Evolutionary conservation across 2,797 vertebrate species (phyloP).

Genomic region (Eulemur albifrons): DNA sequence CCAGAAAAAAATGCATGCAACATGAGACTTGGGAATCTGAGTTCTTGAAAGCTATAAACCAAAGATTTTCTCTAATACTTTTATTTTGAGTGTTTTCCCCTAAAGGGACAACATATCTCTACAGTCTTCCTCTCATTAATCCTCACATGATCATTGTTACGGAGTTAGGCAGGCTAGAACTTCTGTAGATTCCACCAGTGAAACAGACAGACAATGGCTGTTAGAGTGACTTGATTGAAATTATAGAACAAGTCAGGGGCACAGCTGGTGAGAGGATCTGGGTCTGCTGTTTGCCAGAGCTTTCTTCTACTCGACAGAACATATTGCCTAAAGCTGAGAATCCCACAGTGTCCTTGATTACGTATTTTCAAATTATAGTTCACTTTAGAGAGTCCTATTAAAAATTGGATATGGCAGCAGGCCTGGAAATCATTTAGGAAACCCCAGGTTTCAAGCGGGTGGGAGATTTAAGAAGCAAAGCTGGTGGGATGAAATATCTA

Average conservation of each 20-base stretch:
- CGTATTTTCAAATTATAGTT: constrained; percentile 73
- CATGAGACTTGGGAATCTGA: constrained; percentile 44
- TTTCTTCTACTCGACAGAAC: constrained; percentile 65
- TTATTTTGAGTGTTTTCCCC: constrained; percentile 58
- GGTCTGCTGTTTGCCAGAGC: constrained; percentile 49
- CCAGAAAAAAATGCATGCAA: constrained; percentile 14
- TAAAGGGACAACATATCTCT: not conserved
- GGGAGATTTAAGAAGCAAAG: constrained; percentile 52
- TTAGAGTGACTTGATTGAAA: constrained; percentile 48
- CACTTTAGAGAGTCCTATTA: constrained; percentile 73
- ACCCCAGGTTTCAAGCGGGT: constrained; percentile 64
- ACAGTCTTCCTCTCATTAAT: constrained; percentile 46
- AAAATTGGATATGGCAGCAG: constrained; percentile 69
- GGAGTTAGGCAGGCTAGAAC: not conserved
- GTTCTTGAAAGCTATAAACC: constrained; percentile 36
- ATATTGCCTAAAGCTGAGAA: constrained; percentile 76
- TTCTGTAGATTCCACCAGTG: constrained; percentile 51
- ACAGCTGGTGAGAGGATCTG: constrained; percentile 68
- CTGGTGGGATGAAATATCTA: not conserved
- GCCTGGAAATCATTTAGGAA: constrained; percentile 74
- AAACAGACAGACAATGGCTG: constrained; percentile 41
- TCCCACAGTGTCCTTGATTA: constrained; percentile 76
- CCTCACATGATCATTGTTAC: constrained; percentile 8
- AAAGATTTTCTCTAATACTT: constrained; percentile 63
- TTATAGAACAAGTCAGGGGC: constrained; percentile 42